A percentile compares a stretch with the other conserved stretches of the same genome.
Conservation (phyloP, 2,888 invertebrate genomes). For the Nephrotoma appendiculata region DNA sequence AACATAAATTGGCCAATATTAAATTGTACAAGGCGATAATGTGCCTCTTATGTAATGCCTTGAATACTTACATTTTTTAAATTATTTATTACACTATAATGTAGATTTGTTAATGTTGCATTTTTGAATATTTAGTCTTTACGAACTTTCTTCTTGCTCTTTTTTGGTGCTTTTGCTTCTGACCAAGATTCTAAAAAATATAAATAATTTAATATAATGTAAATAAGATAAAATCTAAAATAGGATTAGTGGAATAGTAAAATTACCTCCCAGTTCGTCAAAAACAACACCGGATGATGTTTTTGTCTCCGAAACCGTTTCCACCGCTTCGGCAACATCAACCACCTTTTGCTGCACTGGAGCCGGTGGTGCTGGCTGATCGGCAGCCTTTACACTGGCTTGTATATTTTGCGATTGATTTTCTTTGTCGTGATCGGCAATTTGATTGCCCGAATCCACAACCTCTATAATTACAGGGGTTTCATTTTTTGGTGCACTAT, state of each 20-base stretch:
- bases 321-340: neutral
- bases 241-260: neutral
- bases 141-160: conserved; percentile 1
- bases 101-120: neutral
- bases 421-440: neutral
- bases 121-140: neutral
- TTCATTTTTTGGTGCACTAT: neutral
- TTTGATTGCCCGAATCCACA: neutral
- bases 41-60: neutral
- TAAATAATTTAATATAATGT: neutral
- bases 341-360: neutral
- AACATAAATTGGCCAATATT: neutral
- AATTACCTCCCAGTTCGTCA: neutral
- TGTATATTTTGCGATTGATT: neutral
- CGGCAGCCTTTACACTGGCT: neutral
- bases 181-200: neutral
- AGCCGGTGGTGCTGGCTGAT: neutral
- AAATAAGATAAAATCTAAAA: neutral
- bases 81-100: neutral
- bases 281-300: neutral
- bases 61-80: neutral
- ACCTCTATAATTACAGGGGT: neutral
- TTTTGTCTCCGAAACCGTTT: neutral
- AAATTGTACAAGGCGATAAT: neutral
- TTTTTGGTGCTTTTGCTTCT: neutral